Evolutionary conservation across 2,888 invertebrate genomes (phyloP), one percentile per base, ranked within the genome.

Genomic region (Cheilosia urbana): DNA sequence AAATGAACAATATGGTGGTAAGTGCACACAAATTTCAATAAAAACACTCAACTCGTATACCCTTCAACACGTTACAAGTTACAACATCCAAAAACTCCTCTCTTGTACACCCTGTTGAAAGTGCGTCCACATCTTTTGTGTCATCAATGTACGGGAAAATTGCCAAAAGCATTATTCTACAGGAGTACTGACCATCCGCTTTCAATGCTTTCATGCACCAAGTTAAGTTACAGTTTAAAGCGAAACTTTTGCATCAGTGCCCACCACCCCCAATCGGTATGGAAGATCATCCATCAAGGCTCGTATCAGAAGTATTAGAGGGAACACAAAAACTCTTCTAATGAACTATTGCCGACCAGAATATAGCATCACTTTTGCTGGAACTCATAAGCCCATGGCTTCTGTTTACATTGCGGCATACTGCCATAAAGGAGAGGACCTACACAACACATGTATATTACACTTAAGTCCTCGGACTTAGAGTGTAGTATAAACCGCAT

Each of bases 1-100:
- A 91, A 93, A 93, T 88, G 93, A 95, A 89, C 95, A 94, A 91
- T 94, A 93, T 90, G 91, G 94, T 94, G 89, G 92, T 93, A 90
- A 94, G 96, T 95, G 4, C 19, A 69, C 3, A 63, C 53, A 65
- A 13, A 47, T 45, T 45, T 4, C 19, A 21, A 51, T 6, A 58
- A 21, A 40, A 4, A 57, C 19, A 27, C 11, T 24, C 55, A 27
- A 15, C 42, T 15, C 2, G 4, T 34, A 42, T 34, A 34, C n/a
- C 24, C n/a, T 47, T 24, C 30, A 17, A 53, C 40, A 53, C 37
- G 37, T n/a, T 27, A 27, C 6, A 27, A 27, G 1, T 27, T 24
- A 42, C 17, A 55, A 34, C 4, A 4, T n/a, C 11, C 21, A 49
- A 17, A 37, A 24, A 7, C 34, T 4, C 30, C 34, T 11, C 21